Evolutionary conservation across 2,113 vertebrate genomes (phyloP).

Genomic region (Nycticebus coucang): DNA sequence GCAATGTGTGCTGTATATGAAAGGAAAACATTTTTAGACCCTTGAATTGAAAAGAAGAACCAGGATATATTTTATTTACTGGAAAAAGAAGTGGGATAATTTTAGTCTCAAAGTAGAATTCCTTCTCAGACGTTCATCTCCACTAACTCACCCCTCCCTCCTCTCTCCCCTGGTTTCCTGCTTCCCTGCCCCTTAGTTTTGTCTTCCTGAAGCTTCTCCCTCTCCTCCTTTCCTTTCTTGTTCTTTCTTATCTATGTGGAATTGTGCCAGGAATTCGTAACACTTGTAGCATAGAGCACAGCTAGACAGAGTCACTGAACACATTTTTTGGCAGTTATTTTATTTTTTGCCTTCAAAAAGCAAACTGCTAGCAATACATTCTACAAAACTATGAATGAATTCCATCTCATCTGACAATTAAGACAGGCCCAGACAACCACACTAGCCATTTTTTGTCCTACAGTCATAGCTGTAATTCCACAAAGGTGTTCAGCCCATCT

Average conservation of each 20-base stretch:
- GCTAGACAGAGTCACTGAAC: neutral
- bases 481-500: rapidly evolving
- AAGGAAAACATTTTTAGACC: neutral
- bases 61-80: neutral
- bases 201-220: neutral
- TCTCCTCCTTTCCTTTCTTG: neutral
- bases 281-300: rapidly evolving
- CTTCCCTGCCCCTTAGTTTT: neutral
- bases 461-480: rapidly evolving
- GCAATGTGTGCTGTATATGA: neutral
- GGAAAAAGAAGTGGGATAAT: neutral
- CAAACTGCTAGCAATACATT: neutral
- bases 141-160: rapidly evolving
- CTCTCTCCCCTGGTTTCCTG: too few species aligned
- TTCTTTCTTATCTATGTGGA: neutral
- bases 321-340: neutral
- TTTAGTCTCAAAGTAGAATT: neutral
- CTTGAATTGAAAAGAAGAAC: neutral
- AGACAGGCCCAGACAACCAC: too few species aligned
- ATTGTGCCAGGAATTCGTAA: neutral
- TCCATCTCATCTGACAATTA: too few species aligned
- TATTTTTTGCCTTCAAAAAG: neutral
- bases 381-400: neutral
- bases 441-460: neutral
- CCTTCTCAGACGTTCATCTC: neutral